Percentiles rank a stretch among this genome's conserved stretches.
These are phyloP conservation scores for Rhineura floridana DNA, from an alignment of 2,113 vertebrate genomes.

Conservation along the genomic window DNA sequence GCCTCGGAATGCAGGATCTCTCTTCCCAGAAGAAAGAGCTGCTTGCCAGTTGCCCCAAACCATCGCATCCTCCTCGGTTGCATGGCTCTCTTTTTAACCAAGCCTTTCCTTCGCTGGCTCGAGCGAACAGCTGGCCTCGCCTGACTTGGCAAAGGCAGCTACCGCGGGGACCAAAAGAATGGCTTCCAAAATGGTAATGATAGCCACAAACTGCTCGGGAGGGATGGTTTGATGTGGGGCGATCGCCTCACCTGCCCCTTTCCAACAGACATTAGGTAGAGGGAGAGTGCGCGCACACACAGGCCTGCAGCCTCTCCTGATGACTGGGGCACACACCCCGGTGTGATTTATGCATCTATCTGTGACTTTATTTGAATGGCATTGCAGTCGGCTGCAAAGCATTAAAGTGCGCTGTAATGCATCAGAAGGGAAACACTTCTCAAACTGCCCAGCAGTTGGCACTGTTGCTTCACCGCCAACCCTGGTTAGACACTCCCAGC, in stretches of 20 bases:
- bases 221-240: not conserved
- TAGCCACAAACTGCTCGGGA: not conserved
- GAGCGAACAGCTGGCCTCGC: not conserved
- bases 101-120: not conserved
- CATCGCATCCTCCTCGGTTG: not conserved
- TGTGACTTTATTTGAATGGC: not conserved
- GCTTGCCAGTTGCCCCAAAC: not conserved
- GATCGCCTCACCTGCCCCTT: not conserved
- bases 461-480: too few species aligned
- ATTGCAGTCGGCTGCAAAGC: not conserved
- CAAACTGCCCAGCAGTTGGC: not conserved
- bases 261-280: not conserved
- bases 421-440: not conserved
- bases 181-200: not conserved
- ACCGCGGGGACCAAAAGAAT: not conserved
- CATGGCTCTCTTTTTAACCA: not conserved
- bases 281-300: too few species aligned
- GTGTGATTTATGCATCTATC: not conserved
- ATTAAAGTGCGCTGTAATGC: not conserved
- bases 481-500: not conserved
- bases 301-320: not conserved
- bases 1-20: too few species aligned
- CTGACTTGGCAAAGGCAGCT: not conserved
- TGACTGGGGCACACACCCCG: not conserved
- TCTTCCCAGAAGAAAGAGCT: too few species aligned